A percentile compares a stretch with the other conserved stretches of the same genome.
phyloP scores from a whole-genome alignment of 2,113 vertebrate species.

The Percina caprodes region DNA sequence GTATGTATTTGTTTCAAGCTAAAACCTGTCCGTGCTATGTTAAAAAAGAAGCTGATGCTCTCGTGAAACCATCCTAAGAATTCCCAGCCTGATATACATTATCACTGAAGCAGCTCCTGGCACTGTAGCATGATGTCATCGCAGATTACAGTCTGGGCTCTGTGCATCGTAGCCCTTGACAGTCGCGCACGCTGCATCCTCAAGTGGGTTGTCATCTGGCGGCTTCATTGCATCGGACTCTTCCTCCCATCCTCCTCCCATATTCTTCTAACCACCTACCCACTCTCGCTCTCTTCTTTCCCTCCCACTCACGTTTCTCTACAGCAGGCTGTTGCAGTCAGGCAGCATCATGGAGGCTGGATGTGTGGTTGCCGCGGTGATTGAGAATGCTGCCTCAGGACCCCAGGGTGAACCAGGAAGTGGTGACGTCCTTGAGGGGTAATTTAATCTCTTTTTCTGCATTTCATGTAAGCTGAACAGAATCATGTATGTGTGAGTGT shows the following conservation, averaged over 20 bases:
- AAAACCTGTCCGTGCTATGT: constrained; percentile 5
- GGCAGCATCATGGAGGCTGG: constrained; percentile 83
- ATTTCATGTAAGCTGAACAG: constrained; percentile 40
- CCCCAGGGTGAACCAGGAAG: constrained; percentile 78
- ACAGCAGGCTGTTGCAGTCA: constrained; percentile 82
- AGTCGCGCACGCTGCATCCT: constrained; percentile 53
- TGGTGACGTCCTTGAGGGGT: constrained; percentile 83
- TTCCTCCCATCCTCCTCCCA: constrained; percentile 37
- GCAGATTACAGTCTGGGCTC: constrained; percentile 63
- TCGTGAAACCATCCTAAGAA: constrained; percentile 33
- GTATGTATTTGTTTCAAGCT: constrained; percentile 23
- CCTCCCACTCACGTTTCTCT: constrained; percentile 66
- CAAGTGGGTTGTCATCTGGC: constrained; percentile 71
- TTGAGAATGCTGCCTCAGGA: constrained; percentile 78
- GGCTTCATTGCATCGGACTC: constrained; percentile 52
- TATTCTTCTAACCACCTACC: constrained; percentile 35
- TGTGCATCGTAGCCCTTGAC: constrained; percentile 62
- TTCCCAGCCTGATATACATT: constrained; percentile 42
- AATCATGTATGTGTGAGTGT: constrained; percentile 18
- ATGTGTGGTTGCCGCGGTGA: constrained; percentile 83
- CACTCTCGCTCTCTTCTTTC: constrained; percentile 28
- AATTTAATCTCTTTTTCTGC: constrained; percentile 61
- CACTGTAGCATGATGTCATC: constrained; percentile 74
- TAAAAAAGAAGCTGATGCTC: constrained; percentile 23
- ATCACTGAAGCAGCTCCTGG: constrained; percentile 42